phyloP scores from a whole-genome alignment of 1,140 invertebrate species.

The Listronotus bonariensis region DNA sequence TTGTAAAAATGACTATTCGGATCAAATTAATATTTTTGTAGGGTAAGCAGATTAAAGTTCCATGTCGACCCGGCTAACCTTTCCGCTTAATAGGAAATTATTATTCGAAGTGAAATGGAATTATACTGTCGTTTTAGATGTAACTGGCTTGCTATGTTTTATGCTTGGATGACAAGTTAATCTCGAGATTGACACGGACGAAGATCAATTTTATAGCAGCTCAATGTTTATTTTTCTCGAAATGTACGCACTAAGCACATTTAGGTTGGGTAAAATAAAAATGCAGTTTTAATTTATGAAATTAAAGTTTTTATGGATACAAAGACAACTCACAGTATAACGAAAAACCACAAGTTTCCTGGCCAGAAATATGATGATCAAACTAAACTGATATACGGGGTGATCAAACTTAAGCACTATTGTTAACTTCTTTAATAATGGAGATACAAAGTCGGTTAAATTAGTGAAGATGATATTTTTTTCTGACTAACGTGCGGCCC shows the following conservation, averaged over 20 bases:
- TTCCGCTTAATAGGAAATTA: conserved; percentile 3
- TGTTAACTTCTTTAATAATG: too few relatives aligned
- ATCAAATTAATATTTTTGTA: conserved; percentile 8
- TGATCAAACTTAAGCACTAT: too few relatives aligned
- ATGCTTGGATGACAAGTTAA: conserved; percentile 7
- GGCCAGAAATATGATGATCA: too few relatives aligned
- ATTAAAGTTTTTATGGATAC: too few relatives aligned
- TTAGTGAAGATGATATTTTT: too few relatives aligned
- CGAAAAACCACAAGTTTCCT: too few relatives aligned
- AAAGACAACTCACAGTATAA: too few relatives aligned
- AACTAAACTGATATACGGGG: too few relatives aligned
- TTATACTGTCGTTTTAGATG: conserved; percentile 5
- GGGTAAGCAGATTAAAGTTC: conserved; percentile 5
- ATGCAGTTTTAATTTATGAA: too few relatives aligned
- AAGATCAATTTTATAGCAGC: background rate
- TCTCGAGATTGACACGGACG: background rate
- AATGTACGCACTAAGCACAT: background rate
- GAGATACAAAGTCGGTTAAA: too few relatives aligned
- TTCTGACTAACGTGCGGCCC: too few relatives aligned
- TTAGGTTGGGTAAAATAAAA: too few relatives aligned
- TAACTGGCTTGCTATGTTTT: background rate
- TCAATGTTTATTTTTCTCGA: background rate
- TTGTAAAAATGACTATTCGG: background rate
- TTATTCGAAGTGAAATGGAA: conserved; percentile 3
- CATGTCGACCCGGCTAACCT: background rate